Base-by-base conservation (phyloP, 2,113 vertebrate species). In the Bufo gargarizans region DNA sequence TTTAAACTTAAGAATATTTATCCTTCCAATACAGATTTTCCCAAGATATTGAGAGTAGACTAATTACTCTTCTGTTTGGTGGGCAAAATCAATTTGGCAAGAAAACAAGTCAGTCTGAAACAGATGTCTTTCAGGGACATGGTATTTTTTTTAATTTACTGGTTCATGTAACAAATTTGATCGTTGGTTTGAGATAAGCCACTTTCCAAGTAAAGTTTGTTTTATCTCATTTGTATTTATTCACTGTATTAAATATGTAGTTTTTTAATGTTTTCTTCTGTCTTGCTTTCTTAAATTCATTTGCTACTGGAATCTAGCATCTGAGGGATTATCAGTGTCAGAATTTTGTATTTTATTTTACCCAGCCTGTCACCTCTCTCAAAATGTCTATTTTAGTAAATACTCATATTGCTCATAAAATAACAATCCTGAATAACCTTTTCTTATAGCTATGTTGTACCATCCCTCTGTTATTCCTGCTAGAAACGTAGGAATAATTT, bases 91-190 rank as follows among this genome's bases (percentile, higher is more conserved):
- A 72, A 58, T 74, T 85, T 85, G 67, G 67, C 67, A 72, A 74
- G 67, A 58, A 19, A 85, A 55, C 67, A 85, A 85, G 50, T 72
- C 83, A 85, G 20, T 74, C 83, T 74, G 13, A 72, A 85, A 55
- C 83, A 74, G 67, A 85, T 85, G 83, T 55, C 83, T 71, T 85
- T 85, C 67, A 85, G 67, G 83, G 67, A 85, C 20, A 58, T 56
- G 67, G 74, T 53, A 33, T 85, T 58, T 71, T 17, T 58, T 56
- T 56, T 58, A 33, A 72, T 84, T 84, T 72, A 53, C 67, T 84
- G 82, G 82, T 84, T 71, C 82, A 72, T 55, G 49, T 72, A 71
- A 53, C 50, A 85, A 20, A 72, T 85, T 85, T 85, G n/a, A 85
- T 85, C 67, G 8, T 17, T 58, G 8, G n/a, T 43, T 47, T 14